Conservation (phyloP, 2,797 vertebrate genomes). For the Aulostomus chinensis region DNA sequence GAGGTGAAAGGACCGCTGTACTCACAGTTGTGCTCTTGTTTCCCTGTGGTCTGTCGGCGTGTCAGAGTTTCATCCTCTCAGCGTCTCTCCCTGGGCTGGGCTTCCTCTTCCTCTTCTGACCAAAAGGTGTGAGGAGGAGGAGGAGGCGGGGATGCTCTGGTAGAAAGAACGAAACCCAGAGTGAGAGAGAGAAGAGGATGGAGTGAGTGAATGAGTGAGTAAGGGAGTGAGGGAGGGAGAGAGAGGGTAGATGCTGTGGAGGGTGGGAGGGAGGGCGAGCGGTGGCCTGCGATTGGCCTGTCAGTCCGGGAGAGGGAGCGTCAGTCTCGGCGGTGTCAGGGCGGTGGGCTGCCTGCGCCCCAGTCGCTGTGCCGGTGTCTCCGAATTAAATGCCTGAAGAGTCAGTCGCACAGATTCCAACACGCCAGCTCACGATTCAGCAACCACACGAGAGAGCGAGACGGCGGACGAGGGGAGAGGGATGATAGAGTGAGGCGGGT, state of each 20-base stretch:
- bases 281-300: constrained; percentile 72
- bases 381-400: constrained; percentile 49
- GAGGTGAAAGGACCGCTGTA: constrained; percentile 71
- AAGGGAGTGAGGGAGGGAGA: constrained; percentile 15
- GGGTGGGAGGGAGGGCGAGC: constrained; percentile 51
- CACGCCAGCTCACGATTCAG: constrained; percentile 52
- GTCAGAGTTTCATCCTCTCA: constrained; percentile 80
- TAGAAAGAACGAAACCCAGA: constrained; percentile 64
- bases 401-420: constrained; percentile 36
- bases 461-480: constrained; percentile 24
- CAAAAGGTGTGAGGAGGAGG: constrained; percentile 64
- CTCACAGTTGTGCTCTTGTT: constrained; percentile 76
- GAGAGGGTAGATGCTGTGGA: constrained; percentile 20
- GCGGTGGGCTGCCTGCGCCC: constrained; percentile 46
- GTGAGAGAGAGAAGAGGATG: constrained; percentile 42
- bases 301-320: constrained; percentile 74
- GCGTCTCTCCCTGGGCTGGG: constrained; percentile 71
- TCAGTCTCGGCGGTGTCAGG: constrained; percentile 58
- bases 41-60: constrained; percentile 71
- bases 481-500: constrained; percentile 68
- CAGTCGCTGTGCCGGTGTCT: constrained; percentile 45
- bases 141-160: constrained; percentile 51
- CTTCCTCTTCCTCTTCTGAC: constrained; percentile 73
- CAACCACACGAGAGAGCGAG: constrained; percentile 27
- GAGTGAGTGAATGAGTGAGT: too few relatives aligned